Percentiles rank a stretch among this genome's conserved stretches.
phyloP scores from a whole-genome alignment of 2,888 invertebrate genomes.

The Drosophila incognita region DNA sequence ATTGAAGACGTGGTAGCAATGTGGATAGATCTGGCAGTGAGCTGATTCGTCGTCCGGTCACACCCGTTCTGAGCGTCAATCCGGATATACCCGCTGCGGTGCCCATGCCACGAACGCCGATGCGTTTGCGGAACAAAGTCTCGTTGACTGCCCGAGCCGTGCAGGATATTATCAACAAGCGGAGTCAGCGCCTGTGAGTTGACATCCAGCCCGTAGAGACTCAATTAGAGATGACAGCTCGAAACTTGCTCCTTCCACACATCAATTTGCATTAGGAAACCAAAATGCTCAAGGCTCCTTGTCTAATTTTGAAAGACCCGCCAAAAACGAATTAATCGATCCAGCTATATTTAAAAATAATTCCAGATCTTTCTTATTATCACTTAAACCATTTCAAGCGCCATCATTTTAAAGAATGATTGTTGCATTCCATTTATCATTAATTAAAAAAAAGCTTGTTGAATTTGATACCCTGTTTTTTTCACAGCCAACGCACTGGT shows the following conservation, averaged over 20 bases:
- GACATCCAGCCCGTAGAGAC: neutral
- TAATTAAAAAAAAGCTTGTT: neutral
- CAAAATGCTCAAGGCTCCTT: neutral
- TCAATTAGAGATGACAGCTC: neutral
- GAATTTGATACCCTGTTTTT: neutral
- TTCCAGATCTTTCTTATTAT: neutral
- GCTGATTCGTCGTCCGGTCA: conserved; percentile 71
- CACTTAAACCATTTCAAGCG: conserved; percentile 21
- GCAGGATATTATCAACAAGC: conserved; percentile 75
- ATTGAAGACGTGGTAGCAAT: conserved; percentile 60
- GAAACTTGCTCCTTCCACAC: neutral
- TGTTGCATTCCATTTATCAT: neutral
- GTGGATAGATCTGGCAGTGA: conserved; percentile 73
- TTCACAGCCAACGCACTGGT: conserved; percentile 71
- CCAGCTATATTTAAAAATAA: neutral
- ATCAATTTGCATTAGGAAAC: neutral
- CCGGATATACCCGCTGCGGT: conserved; percentile 77
- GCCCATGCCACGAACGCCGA: conserved; percentile 80
- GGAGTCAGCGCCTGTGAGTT: conserved; percentile 77
- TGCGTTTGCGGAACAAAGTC: conserved; percentile 77
- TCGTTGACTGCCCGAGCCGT: conserved; percentile 80
- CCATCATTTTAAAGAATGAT: conserved; percentile 11
- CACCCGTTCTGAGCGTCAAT: conserved; percentile 73
- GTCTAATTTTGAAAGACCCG: neutral
- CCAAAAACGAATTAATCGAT: neutral